Conservation (phyloP, 2,888 invertebrate species). For the Dynastes grantii region DNA sequence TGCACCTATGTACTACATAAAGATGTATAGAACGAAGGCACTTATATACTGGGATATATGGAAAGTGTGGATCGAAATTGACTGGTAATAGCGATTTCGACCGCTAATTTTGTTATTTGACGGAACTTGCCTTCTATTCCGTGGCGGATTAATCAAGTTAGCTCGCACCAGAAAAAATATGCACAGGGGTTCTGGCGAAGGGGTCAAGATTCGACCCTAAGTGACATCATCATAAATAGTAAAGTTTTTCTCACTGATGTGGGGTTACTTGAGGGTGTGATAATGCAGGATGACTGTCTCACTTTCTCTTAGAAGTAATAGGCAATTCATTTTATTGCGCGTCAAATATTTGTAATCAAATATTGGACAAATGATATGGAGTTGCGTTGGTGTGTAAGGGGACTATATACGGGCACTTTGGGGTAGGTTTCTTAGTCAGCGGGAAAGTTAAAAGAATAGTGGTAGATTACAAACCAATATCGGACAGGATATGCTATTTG, state of each 20-base stretch:
- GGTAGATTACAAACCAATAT: too few species aligned
- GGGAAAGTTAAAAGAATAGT: too few species aligned
- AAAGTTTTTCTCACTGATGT: background rate
- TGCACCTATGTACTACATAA: background rate
- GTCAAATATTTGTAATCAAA: conserved; percentile 49
- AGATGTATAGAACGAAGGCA: background rate
- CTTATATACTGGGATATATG: background rate
- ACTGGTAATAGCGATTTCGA: conserved; percentile 52
- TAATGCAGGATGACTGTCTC: background rate
- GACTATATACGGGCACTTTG: too few species aligned
- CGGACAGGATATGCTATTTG: too few species aligned
- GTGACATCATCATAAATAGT: background rate
- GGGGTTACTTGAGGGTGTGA: background rate
- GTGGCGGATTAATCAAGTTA: conserved; percentile 56
- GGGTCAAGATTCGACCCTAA: background rate
- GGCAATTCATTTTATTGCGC: conserved; percentile 46
- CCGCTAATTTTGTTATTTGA: conserved; percentile 58
- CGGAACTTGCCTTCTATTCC: conserved; percentile 51
- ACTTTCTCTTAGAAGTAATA: conserved; percentile 16
- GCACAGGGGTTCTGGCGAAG: background rate
- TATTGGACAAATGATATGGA: conserved; percentile 33
- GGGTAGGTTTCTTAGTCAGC: too few species aligned
- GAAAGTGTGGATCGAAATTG: conserved; percentile 28
- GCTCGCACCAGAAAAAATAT: conserved; percentile 48
- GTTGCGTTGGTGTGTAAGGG: background rate